These are phyloP conservation scores for Cephus sareptanus DNA, from an alignment of 2,888 invertebrate genomes.

Conservation along the genomic window DNA sequence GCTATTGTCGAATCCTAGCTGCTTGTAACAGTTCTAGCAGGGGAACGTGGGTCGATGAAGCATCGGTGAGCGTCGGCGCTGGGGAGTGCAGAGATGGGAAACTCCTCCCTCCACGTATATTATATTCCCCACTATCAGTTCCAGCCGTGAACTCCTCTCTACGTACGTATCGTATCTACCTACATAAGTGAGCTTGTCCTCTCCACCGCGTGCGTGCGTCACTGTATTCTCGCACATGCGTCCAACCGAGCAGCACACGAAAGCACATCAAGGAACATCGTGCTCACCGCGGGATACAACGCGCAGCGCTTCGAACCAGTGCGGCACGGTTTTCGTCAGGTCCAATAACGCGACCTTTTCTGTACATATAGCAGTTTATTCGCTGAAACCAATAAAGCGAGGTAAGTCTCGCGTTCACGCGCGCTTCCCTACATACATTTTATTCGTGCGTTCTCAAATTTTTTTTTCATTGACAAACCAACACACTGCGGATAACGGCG, in stretches of 20 bases:
- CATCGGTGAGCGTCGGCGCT: conserved; percentile 57
- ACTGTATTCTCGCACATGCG: neutral
- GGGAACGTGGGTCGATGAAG: conserved; percentile 52
- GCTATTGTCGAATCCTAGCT: neutral
- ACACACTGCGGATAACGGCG: neutral
- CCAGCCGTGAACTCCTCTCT: conserved; percentile 8
- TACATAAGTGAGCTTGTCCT: neutral
- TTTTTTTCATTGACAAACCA: neutral
- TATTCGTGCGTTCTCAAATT: neutral
- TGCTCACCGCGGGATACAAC: conserved; percentile 44
- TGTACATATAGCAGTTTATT: neutral
- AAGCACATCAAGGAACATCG: conserved; percentile 32
- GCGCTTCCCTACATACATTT: neutral
- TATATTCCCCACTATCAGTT: conserved; percentile 18
- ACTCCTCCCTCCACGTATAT: neutral
- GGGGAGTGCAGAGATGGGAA: conserved; percentile 22
- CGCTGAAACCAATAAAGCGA: neutral
- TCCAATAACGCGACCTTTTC: neutral
- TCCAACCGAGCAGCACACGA: neutral
- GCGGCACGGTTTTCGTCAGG: conserved; percentile 29
- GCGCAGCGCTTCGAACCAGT: conserved; percentile 49
- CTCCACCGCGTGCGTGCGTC: conserved; percentile 16
- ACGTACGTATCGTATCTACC: neutral
- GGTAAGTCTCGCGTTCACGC: neutral
- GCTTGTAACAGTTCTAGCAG: neutral